Evolutionary conservation across 2,888 invertebrate species (phyloP).

Genomic region (Uropetala carovei): DNA sequence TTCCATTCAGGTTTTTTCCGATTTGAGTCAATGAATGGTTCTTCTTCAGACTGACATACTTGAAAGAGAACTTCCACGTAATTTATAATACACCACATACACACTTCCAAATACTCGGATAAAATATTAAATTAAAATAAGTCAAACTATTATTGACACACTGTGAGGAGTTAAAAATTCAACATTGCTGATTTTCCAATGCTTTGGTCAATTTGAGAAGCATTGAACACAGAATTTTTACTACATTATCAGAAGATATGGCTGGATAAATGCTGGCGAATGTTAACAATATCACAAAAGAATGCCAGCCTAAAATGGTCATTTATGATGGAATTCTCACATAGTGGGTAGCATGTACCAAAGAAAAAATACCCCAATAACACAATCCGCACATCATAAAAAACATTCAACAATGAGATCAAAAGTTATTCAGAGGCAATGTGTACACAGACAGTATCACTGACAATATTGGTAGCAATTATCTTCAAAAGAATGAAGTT

Average conservation of each 20-base stretch:
- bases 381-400: background rate
- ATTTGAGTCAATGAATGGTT: background rate
- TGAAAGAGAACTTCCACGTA: background rate
- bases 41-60: background rate
- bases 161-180: constrained; percentile 29
- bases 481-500: background rate
- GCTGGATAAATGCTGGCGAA: constrained; percentile 20
- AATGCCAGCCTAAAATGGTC: constrained; percentile 40
- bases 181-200: constrained; percentile 24
- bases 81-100: constrained; percentile 19
- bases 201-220: constrained; percentile 32
- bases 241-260: background rate
- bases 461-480: background rate
- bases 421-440: constrained; percentile 53
- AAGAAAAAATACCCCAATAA: background rate
- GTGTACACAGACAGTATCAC: constrained; percentile 27
- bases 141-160: constrained; percentile 24
- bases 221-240: background rate
- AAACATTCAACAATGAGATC: constrained; percentile 61
- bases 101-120: constrained; percentile 24
- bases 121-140: constrained; percentile 32
- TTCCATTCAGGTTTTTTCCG: constrained; percentile 17
- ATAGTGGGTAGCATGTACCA: background rate
- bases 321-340: constrained; percentile 45
- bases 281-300: constrained; percentile 56